A percentile compares a stretch with the other conserved stretches of the same genome.
These are phyloP conservation scores for Harpalus rubripes DNA, from an alignment of 2,888 invertebrate genomes.

Conservation along the genomic window DNA sequence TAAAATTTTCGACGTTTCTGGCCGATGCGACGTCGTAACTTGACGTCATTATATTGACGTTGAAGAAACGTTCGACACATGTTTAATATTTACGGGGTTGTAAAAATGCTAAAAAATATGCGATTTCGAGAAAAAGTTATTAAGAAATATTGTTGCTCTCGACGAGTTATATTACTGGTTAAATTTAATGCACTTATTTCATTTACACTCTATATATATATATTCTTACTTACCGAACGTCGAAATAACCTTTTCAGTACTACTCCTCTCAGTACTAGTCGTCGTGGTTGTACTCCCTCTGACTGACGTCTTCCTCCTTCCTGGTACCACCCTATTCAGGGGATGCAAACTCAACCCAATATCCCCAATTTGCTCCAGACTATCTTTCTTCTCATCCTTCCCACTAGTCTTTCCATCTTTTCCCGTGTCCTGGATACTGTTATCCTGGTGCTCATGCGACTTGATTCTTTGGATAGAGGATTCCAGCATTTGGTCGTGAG, in stretches of 20 bases:
- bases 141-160: no score
- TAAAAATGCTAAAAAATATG: no score
- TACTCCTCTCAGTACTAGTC: conserved; percentile 23
- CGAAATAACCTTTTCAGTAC: conserved; percentile 12
- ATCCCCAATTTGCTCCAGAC: conserved; percentile 68
- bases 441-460: conserved; percentile 34
- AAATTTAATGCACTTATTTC: no score
- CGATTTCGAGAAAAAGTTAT: no score
- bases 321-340: conserved; percentile 73
- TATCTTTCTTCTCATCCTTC: conserved; percentile 23
- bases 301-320: not conserved
- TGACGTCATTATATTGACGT: no score
- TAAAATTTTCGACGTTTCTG: no score
- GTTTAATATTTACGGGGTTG: no score
- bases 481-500: conserved; percentile 44
- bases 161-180: no score
- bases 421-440: conserved; percentile 5
- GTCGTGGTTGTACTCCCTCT: conserved; percentile 8
- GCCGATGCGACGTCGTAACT: no score
- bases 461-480: conserved; percentile 36
- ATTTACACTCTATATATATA: no score
- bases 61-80: no score
- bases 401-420: conserved; percentile 15
- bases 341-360: conserved; percentile 72
- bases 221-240: conserved; percentile 16